Percentiles rank a stretch among this genome's conserved stretches.
Evolutionary conservation across 2,797 vertebrate species (phyloP).

Genomic region (Pagetopsis macropterus): DNA sequence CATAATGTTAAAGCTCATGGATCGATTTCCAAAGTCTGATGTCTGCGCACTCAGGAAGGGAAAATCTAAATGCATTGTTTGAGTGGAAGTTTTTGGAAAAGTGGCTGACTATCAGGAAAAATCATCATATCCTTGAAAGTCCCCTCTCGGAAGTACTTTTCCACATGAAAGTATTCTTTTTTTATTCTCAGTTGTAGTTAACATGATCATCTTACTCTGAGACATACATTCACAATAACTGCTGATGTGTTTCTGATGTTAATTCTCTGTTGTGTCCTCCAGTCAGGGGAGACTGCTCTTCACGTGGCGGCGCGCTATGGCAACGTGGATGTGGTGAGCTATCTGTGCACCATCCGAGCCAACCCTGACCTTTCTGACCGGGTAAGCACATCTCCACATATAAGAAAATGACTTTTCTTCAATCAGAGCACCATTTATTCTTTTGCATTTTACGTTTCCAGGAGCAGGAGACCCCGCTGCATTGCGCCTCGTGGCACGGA

Average conservation of each 20-base stretch:
- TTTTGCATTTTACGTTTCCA: conserved; percentile 49
- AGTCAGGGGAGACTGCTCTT: conserved; percentile 96
- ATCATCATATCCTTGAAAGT: not conserved
- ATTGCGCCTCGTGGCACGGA: conserved; percentile 97
- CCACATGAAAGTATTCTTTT: not conserved
- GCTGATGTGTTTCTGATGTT: conserved; percentile 3
- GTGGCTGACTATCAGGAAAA: conserved; percentile 1
- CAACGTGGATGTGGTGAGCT: conserved; percentile 94
- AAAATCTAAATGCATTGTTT: conserved; percentile 23
- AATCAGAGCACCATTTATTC: not conserved
- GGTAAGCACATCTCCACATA: conserved; percentile 76
- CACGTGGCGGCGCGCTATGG: conserved; percentile 96
- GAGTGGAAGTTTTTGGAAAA: conserved; percentile 16
- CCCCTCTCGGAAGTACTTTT: not conserved
- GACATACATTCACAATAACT: not conserved
- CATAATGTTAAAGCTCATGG: not conserved
- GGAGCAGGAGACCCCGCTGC: conserved; percentile 96
- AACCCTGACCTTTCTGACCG: conserved; percentile 93
- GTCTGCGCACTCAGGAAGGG: not conserved
- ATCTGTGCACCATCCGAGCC: conserved; percentile 91
- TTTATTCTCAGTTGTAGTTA: not conserved
- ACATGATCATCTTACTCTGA: not conserved
- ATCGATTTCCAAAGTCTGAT: conserved; percentile 5
- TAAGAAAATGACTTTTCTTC: not conserved
- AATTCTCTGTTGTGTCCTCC: conserved; percentile 32